phyloP scores from a whole-genome alignment of 2,113 vertebrate genomes.

The Mola mola region DNA sequence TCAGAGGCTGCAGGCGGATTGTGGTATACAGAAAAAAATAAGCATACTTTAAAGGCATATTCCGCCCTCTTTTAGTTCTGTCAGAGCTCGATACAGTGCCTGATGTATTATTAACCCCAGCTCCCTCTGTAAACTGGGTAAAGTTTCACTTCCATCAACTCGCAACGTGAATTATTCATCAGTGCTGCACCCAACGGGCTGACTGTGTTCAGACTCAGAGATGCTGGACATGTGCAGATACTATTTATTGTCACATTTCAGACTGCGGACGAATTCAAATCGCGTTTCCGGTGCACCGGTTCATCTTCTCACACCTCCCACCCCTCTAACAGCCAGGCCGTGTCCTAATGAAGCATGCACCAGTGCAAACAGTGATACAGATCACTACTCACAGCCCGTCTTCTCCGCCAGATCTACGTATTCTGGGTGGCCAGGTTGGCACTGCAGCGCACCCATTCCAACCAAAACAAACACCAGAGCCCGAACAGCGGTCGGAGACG shows the following conservation, averaged over 20 bases:
- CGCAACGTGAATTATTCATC: constrained; percentile 58
- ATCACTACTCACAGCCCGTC: constrained; percentile 90
- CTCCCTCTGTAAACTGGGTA: constrained; percentile 1
- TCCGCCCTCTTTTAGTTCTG: not conserved
- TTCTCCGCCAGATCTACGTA: constrained; percentile 84
- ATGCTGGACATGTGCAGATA: not conserved
- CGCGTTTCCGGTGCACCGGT: too few species aligned
- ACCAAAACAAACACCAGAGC: too few species aligned
- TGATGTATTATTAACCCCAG: constrained; percentile 38
- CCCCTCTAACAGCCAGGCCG: not conserved
- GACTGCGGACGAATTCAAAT: not conserved
- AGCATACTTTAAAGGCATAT: not conserved
- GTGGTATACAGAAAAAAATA: not conserved
- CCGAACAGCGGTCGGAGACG: not conserved
- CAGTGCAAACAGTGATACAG: not conserved
- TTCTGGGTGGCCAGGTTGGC: constrained; percentile 79
- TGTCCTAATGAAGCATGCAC: not conserved
- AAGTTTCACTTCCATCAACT: constrained; percentile 31
- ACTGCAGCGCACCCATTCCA: constrained; percentile 87
- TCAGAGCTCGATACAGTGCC: not conserved
- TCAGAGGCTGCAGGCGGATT: not conserved
- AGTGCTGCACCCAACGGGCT: constrained; percentile 15
- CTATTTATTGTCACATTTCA: not conserved
- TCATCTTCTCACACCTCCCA: constrained; percentile 10
- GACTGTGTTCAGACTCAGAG: not conserved